phyloP scores from a whole-genome alignment of 2,888 invertebrate species.

The Trachelus tabidus region DNA sequence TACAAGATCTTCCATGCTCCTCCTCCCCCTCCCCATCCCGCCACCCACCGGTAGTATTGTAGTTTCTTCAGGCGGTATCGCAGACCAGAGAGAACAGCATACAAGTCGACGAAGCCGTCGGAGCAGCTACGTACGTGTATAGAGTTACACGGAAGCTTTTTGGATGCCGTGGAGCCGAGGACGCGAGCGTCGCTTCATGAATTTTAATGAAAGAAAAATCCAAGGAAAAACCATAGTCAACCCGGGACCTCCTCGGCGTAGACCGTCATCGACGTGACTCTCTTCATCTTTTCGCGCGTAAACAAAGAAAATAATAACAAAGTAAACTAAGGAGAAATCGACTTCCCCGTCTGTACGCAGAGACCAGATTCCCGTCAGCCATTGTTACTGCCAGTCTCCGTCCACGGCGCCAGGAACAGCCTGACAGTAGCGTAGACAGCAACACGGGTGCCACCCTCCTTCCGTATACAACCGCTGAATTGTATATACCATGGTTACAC shows the following conservation, averaged over 20 bases:
- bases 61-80: neutral
- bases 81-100: constrained; percentile 24
- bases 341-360: neutral
- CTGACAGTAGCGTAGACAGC: neutral
- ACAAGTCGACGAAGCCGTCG: constrained; percentile 14
- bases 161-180: neutral
- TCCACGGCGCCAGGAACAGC: neutral
- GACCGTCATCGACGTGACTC: neutral
- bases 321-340: neutral
- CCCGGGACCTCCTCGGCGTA: neutral
- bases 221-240: neutral
- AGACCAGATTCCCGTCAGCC: neutral
- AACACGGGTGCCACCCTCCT: neutral
- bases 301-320: neutral
- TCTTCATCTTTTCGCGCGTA: neutral
- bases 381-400: neutral
- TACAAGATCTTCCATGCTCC: neutral
- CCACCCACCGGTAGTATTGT: neutral
- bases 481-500: neutral
- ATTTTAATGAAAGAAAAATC: constrained; percentile 51
- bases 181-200: constrained; percentile 49
- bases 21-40: too few species aligned
- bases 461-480: neutral
- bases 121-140: constrained; percentile 21
- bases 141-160: neutral